Conservation (phyloP, 2,797 vertebrate genomes). For the Sebastes hopkinsi region DNA sequence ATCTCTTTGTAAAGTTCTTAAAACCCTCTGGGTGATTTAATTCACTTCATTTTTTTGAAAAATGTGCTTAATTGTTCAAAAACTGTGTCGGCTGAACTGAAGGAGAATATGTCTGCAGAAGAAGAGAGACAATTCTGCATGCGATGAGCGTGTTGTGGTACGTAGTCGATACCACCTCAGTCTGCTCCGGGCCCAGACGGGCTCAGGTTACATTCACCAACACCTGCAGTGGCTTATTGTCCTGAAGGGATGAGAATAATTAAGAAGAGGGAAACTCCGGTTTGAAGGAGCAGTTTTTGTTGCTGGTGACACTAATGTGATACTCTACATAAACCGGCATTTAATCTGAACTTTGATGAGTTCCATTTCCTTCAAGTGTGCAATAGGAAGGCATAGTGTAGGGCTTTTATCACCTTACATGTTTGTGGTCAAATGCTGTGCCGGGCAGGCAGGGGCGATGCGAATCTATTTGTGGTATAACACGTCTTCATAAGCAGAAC, state of each 20-base stretch:
- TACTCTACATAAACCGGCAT: not conserved
- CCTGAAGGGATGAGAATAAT: slow-evolving; percentile 33
- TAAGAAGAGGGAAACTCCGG: slow-evolving; percentile 42
- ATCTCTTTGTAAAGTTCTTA: not conserved
- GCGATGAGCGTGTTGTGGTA: not conserved
- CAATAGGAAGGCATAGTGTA: not conserved
- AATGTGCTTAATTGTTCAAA: not conserved
- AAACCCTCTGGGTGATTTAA: not conserved
- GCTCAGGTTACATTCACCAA: slow-evolving; percentile 54
- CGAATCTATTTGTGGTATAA: not conserved
- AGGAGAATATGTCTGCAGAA: not conserved
- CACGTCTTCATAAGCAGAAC: not conserved
- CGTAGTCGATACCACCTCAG: slow-evolving; percentile 11
- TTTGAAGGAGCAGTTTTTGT: slow-evolving; percentile 3
- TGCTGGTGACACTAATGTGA: not conserved
- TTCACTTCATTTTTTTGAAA: not conserved
- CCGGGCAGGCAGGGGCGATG: not conserved
- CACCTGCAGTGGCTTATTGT: slow-evolving; percentile 50
- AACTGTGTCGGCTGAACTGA: not conserved
- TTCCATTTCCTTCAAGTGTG: not conserved
- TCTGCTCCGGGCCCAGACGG: slow-evolving; percentile 33
- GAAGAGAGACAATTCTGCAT: not conserved
- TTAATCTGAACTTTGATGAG: not conserved
- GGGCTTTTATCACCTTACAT: not conserved
- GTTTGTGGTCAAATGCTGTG: not conserved